Evolutionary conservation across 2,113 vertebrate species (phyloP), one percentile per base, ranked within the genome.

Genomic region (Lanius ludovicianus): DNA sequence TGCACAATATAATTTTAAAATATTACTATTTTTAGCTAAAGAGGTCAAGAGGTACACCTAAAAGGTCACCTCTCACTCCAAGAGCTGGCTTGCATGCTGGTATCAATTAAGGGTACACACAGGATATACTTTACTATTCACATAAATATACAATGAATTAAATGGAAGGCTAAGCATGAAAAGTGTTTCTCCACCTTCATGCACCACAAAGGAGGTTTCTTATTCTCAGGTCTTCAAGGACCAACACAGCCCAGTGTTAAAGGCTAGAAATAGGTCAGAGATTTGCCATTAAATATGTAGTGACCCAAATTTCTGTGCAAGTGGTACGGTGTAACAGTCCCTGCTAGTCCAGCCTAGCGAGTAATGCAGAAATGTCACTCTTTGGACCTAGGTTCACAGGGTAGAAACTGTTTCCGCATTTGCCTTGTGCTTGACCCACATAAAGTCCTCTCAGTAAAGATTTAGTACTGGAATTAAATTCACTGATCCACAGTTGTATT

Each of bases 391-490:
- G 42, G 49, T 78, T 85, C 59, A 83, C 67, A 50, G 23, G 18
- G 28, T 13, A 53, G 59, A 91, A 87, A 80, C 88, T 80, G 57
- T 55, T 94, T 89, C 70, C 85, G 69, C 69, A 31, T 78, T 82
- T 93, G 42, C 56, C 57, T 73, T 47, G 21, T 35, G 80, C 62
- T 82, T 97, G 95, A 96, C 95, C 92, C 96, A 96, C 73, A 96
- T 96, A 97, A 96, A 93, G 25, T 53, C 62, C 50, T 68, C 80
- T 75, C 68, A 73, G 86, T 87, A 81, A 94, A 92, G 92, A 88
- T 93, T 81, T 81, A 93, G 69, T 90, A 73, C 83, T 87, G 68
- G 90, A 94, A 94, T 96, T 95, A 93, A 96, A 93, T 93, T 93
- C 82, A 87, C 69, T 68, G 92, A 90, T 94, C 41, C 88, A 65